Base-by-base conservation (phyloP, 2,113 vertebrate genomes). In the Mustelus asterias region DNA sequence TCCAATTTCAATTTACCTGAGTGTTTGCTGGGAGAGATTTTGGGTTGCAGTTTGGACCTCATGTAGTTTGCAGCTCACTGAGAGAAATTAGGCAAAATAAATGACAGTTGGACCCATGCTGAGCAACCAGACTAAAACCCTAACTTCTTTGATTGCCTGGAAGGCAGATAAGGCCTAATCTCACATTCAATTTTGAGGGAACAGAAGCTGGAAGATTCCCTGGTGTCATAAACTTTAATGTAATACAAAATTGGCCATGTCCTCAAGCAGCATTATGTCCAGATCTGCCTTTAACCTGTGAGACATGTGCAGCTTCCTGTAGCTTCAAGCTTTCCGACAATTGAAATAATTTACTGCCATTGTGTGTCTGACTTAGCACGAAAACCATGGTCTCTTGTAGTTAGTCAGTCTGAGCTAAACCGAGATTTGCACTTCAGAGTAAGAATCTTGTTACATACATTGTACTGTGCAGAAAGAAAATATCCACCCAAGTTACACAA, bases 311-410 rank as follows among this genome's bases (percentile, higher is more conserved):
- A 24, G 58, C 33, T 44, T 88, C 33, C 60, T 37, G 18, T 26
- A n/a, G 18, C 16, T 67, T 14, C 7, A 26, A 94, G 90, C n/a
- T 7, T 41, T 16, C 33, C 20, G 0, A 10, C 33, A 93, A 65
- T 93, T 67, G 22, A 93, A 93, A 24, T 93, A 65, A 93, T 93
- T 37, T 93, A 13, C 90, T 93, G 90, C 29, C n/a, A 54, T 60
- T 33, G 11, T 90, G 6, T 41, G 44, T 54, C 10, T 60, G 48
- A 54, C 54, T 60, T 58, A 11, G n/a, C 63, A 93, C 18, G 1
- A 11, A 16, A 37, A 41, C 33, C 7, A 4, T 37, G n/a, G 67
- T 37, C 63, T 22, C n/a, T 37, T 83, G 16, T 41, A 37, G 11
- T 80, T 14, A 37, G 18, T 83, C 80, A 83, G 16, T 41, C 16